Base-by-base conservation (phyloP, 2,797 vertebrate species). In the Limnodromus scolopaceus region DNA sequence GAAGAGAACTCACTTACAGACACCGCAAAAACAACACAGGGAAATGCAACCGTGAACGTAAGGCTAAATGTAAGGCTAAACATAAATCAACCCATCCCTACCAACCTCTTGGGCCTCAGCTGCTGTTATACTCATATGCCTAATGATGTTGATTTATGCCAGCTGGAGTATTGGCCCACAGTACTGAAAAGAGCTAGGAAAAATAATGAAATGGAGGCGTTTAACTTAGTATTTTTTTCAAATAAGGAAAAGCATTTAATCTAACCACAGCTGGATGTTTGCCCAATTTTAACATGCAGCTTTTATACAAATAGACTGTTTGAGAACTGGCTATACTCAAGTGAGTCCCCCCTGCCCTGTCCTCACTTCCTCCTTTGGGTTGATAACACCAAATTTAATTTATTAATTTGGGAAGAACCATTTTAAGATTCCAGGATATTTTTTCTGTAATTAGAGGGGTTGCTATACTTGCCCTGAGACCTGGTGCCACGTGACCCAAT, bases 291-390 rank as follows among this genome's bases (percentile, higher is more conserved):
- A 66, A 54, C 20, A 57, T 55, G 48, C 36, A 87, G 32, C 45
- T 94, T 86, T 83, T 58, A 65, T 28, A 45, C 5, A 54, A 66
- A 69, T 1, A 66, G 36, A 39, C 25, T 16, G n/a, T 43, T 3
- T 68, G 53, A 87, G 32, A 72, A 55, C 17, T 30, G 25, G 19
- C 20, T 86, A 13, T 57, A 53, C 4, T 41, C 23, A 49, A 46
- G 43, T 36, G 30, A 46, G 17, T 54, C 7, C 1, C 5, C 11
- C 9, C 48, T 0, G 0, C 19, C 6, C 39, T 1, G 2, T 10
- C 16, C 57, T 6, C 6, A 10, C 22, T 72, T 78, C 17, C 2
- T 79, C 20, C n/a, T 70, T 55, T 60, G 16, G 2, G 19, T 5
- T 66, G 46, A 24, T 58, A 82, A 63, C 7, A 78, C 11, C 20